Percentiles rank a stretch among this genome's conserved stretches.
Evolutionary conservation across 23 tunicate species (phyloP).

Genomic region (Styela clava): DNA sequence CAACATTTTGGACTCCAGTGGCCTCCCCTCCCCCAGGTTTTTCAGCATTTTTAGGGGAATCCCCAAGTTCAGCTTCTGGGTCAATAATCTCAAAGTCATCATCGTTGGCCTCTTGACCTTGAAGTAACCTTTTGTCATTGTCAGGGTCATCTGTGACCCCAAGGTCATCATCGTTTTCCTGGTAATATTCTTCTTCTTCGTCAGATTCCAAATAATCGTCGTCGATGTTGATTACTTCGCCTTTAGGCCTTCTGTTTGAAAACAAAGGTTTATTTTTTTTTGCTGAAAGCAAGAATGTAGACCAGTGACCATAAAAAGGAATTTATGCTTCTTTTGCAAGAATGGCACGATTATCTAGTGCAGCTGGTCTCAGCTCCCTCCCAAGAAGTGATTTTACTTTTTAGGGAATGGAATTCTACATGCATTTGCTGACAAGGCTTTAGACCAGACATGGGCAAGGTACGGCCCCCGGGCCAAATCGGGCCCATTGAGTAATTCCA

Average conservation of each 20-base stretch:
- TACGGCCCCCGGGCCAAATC: too few species aligned
- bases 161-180: not conserved
- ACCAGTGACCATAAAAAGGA: not conserved
- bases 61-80: not conserved
- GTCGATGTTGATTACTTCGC: constrained; percentile 22
- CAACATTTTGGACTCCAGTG: not conserved
- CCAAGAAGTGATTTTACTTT: too few species aligned
- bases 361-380: too few species aligned
- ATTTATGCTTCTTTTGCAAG: not conserved
- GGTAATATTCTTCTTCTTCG: not conserved
- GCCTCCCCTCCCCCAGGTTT: constrained; percentile 4
- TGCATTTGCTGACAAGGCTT: too few species aligned
- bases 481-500: too few species aligned
- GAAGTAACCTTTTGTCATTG: constrained; percentile 7
- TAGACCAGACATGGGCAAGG: too few species aligned
- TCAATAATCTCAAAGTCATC: not conserved
- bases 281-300: not conserved
- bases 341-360: too few species aligned
- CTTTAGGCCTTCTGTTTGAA: not conserved
- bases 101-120: constrained; percentile 18
- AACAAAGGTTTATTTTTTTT: not conserved
- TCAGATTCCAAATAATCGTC: constrained; percentile 30
- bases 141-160: constrained; percentile 11
- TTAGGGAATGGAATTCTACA: too few species aligned
- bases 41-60: not conserved